Evolutionary conservation across 2,888 invertebrate genomes (phyloP).

Genomic region (Sminthurides aquaticus): DNA sequence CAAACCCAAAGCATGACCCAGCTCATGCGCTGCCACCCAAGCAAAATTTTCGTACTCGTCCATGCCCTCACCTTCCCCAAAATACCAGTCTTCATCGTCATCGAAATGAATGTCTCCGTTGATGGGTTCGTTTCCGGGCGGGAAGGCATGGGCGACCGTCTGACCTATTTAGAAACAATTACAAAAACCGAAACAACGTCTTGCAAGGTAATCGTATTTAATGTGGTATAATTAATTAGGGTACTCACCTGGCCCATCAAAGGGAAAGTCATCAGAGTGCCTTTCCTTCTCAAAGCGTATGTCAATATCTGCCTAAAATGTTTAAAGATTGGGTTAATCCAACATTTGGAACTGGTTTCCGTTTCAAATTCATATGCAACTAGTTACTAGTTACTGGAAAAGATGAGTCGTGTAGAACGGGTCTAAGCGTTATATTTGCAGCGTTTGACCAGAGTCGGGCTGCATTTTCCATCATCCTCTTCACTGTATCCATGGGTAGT

Average conservation of each 20-base stretch:
- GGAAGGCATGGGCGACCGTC: slow-evolving; percentile 22
- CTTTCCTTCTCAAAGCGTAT: slow-evolving; percentile 73
- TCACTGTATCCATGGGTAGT: slow-evolving; percentile 4
- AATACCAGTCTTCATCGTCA: slow-evolving; percentile 10
- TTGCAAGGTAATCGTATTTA: background rate
- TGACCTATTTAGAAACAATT: background rate
- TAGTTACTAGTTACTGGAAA: slow-evolving; percentile 1
- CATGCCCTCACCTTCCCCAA: background rate
- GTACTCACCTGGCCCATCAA: slow-evolving; percentile 64
- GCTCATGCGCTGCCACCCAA: slow-evolving; percentile 17
- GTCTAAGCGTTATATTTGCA: slow-evolving; percentile 28
- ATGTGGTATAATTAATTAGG: background rate
- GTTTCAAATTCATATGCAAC: too few species aligned
- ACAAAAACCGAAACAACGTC: background rate
- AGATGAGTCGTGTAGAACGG: slow-evolving; percentile 11
- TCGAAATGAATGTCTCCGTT: slow-evolving; percentile 22
- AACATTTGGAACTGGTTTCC: too few species aligned
- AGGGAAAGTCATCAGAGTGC: slow-evolving; percentile 92
- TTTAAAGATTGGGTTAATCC: too few species aligned
- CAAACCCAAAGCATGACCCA: slow-evolving; percentile 18
- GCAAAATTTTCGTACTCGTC: slow-evolving; percentile 10
- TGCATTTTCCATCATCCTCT: slow-evolving; percentile 26
- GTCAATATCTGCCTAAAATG: slow-evolving; percentile 51
- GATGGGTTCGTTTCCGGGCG: slow-evolving; percentile 12
- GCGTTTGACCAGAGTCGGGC: slow-evolving; percentile 31